Base-by-base conservation (phyloP, 2,797 vertebrate genomes). In the Anguilla obscura region DNA sequence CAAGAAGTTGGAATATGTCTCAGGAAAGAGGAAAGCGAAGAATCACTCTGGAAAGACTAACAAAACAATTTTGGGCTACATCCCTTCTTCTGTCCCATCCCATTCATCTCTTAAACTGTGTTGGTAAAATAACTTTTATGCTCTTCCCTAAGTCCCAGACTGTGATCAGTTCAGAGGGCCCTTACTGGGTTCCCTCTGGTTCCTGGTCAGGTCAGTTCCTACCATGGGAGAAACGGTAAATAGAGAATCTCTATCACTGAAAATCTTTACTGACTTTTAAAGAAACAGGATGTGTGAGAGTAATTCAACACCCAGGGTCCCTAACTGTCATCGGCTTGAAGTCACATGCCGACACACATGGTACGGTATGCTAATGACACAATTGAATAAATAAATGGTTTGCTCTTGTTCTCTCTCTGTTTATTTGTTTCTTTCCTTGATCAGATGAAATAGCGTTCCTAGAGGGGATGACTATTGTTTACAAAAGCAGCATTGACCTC, bases 391-490 rank as follows among this genome's bases (percentile, higher is more conserved):
- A 76, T 21, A 40, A 18, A 76, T 36, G n/a, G 27, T 71, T 71
- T 30, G 85, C 56, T 87, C 79, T 84, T 83, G 30, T 9, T 74
- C 27, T 48, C 9, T 56, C 50, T 50, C 6, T 89, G 1, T 90
- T 54, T 88, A 40, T n/a, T 18, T 88, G 79, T 80, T 45, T 36
- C 18, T 40, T 52, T 18, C 88, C 89, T 85, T 85, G 18, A 56
- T 50, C 63, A 98, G 98, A 97, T 93, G 98, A 98, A 93, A 97
- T 98, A 7, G 94, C 96, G 1, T 97, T 97, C 91, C 89, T 97
- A 74, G 97, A 97, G 88, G 98, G 97, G 45, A 94, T 98, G 96
- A 98, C 97, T 48, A 93, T 98, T 0, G 96, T 98, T 88, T 98
- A 97, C 92, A 97, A 97, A 92, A 96, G 95, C 96, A 98, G 96